Evolutionary conservation across 53 echinoderm and acorn worm genomes (phyloP), one percentile per base, ranked within the genome.

Genomic region (Glandiceps talaboti): DNA sequence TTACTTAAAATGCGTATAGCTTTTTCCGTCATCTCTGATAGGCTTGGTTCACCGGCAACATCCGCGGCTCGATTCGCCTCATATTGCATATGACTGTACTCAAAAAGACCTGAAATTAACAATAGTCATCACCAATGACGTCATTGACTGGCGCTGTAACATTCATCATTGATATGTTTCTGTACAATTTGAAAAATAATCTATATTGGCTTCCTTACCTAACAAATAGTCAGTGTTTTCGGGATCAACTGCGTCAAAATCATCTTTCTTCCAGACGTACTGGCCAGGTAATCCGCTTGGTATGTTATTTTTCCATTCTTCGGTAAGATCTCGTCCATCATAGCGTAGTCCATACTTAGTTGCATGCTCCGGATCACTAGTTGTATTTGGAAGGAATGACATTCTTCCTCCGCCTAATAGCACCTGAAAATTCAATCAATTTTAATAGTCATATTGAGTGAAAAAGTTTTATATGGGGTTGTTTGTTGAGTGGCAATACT

Each of bases 41-140:
- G 76, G 0, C 89, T 85, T 0, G 92, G 92, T 79, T 89, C 94
- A n/a, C n/a, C n/a, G n/a, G n/a, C n/a, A n/a, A n/a, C n/a, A n/a
- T n/a, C n/a, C 28, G 33, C 32, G 14, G 32, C 29, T 14, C 89
- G 83, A 1, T 89, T 79, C 0, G 27, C 33, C 30, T 94, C 94
- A 79, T 81, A 90, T 28, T 81, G 81, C 92, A 92, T 89, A 79
- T 33, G 79, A 31, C 83, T 64, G 1, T 82, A 79, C 32, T 89
- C 83, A 79, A 92, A 92, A 76, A 92, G 28, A 79, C 92, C 92
- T 92, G n/a, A n/a, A n/a, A n/a, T n/a, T n/a, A n/a, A n/a, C n/a
- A n/a, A n/a, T n/a, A n/a, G n/a, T n/a, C n/a, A n/a, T n/a, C n/a
- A n/a, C n/a, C n/a, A n/a, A n/a, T n/a, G n/a, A n/a, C n/a, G n/a